phyloP scores from a whole-genome alignment of 2,888 invertebrate genomes.

The Leptogaster cylindrica region DNA sequence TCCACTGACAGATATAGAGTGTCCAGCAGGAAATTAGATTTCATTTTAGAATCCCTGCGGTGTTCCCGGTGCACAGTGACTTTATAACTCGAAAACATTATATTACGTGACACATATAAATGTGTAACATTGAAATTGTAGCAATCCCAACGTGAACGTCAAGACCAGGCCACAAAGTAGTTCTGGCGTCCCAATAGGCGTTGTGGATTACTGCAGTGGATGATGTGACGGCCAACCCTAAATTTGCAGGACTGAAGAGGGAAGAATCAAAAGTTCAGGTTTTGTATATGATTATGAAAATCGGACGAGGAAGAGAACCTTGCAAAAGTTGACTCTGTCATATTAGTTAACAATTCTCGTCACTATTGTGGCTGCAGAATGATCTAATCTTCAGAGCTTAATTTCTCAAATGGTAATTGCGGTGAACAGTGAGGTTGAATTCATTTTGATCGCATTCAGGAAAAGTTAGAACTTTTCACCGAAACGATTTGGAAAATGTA shows the following conservation, averaged over 20 bases:
- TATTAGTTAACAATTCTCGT: background rate
- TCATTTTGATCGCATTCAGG: slow-evolving; percentile 29
- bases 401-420: no score
- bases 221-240: slow-evolving; percentile 2
- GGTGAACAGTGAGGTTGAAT: slow-evolving; percentile 22
- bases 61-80: slow-evolving; percentile 5
- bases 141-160: slow-evolving; percentile 4
- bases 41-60: slow-evolving; percentile 36
- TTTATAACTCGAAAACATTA: slow-evolving; percentile 34
- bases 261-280: slow-evolving; percentile 10
- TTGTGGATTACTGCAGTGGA: slow-evolving; percentile 24
- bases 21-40: slow-evolving; percentile 40
- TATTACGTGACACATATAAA: slow-evolving; percentile 24
- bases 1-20: slow-evolving; percentile 32
- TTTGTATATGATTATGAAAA: slow-evolving; percentile 36
- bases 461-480: no score
- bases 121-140: slow-evolving; percentile 22
- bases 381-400: no score
- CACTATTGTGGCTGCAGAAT: background rate
- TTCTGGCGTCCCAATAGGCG: slow-evolving; percentile 26
- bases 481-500: no score
- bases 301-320: background rate
- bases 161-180: slow-evolving; percentile 6
- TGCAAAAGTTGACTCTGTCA: background rate
- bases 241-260: background rate